Base-by-base conservation (phyloP, 2,888 invertebrate genomes). In the Troides helena region DNA sequence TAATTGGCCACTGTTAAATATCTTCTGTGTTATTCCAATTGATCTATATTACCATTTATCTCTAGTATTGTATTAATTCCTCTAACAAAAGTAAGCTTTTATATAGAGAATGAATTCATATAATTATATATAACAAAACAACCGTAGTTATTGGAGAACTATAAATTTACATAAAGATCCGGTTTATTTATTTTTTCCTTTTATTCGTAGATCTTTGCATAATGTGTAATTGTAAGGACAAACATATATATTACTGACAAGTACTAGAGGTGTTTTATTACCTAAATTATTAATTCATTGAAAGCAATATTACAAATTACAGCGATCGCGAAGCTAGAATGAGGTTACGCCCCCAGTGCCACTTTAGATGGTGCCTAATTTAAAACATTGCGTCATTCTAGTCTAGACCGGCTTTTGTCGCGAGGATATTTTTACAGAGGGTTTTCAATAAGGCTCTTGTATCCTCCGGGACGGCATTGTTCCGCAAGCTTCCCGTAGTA, bases 391-490 rank as follows among this genome's bases (percentile, higher is more conserved):
- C 72, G 72, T 66, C 75, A 75, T 77, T 77, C 80, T 80, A 80
- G 86, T 85, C 87, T 84, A 84, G 82, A 79, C 81, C 74, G 71
- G 73, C 82, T 81, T 83, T 88, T 88, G 84, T 85, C 73, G 72
- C 74, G 6, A 58, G 71, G 73, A 77, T 78, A 83, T 86, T 85
- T 86, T 84, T 81, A 80, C 82, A 82, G 80, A 53, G 79, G 80
- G 80, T 83, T 65, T 80, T 85, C 81, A 84, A 85, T 85, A 82
- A 77, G 69, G 73, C 71, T 73, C 71, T 75, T 77, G 76, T 76
- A 81, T 86, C 85, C 85, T 83, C 76, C 67, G 78, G 79, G 80
- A 81, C 69, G 70, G 79, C 76, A 87, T 90, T 89, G 89, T 89
- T 85, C 82, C 67, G 43, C 56, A 56, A 62, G 62, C 61, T 43